These are phyloP conservation scores for Glossophaga mutica DNA, from an alignment of 2,797 vertebrate species.

Conservation along the genomic window DNA sequence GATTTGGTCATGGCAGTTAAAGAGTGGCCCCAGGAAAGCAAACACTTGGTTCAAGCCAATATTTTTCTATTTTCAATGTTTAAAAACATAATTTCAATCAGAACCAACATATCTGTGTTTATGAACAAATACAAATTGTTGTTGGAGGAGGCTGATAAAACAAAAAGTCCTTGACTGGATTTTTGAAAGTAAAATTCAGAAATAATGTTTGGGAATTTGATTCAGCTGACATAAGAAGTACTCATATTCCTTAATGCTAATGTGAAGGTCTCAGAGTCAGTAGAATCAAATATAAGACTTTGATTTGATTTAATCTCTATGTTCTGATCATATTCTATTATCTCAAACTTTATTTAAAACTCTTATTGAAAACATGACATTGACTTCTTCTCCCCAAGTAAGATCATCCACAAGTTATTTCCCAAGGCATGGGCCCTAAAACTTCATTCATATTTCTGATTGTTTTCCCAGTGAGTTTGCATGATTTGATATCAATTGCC, in stretches of 20 bases:
- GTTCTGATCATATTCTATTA: constrained; percentile 4
- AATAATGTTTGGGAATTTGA: not conserved
- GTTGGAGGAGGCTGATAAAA: not conserved
- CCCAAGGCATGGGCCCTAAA: not conserved
- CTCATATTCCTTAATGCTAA: not conserved
- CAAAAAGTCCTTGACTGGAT: not conserved
- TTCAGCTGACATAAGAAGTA: not conserved
- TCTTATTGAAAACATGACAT: not conserved
- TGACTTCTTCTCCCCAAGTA: not conserved
- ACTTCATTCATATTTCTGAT: not conserved
- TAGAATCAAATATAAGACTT: not conserved
- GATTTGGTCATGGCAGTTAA: not conserved
- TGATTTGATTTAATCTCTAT: not conserved
- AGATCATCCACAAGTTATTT: not conserved
- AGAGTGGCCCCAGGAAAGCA: not conserved
- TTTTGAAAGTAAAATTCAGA: not conserved
- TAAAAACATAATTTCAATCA: not conserved
- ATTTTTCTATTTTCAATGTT: constrained; percentile 11
- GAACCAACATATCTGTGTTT: not conserved
- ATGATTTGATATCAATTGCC: not conserved
- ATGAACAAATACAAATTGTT: not conserved
- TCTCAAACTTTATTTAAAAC: not conserved
- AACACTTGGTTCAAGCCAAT: not conserved
- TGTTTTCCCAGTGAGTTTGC: not conserved
- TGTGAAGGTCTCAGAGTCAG: not conserved